Conservation (phyloP, 1,140 invertebrate species). For the Drosophila ohnishii region DNA sequence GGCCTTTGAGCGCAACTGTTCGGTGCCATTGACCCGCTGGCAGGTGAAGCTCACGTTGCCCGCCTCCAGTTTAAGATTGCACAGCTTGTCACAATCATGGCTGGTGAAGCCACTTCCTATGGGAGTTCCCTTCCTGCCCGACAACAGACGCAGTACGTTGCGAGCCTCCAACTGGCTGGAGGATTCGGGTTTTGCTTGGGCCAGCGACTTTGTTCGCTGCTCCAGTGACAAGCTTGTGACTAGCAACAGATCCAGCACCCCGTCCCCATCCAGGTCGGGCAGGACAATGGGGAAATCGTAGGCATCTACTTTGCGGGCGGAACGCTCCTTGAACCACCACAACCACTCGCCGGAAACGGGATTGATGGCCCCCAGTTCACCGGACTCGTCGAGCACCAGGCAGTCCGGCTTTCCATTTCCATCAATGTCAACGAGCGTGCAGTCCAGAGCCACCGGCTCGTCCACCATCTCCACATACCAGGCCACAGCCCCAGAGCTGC, state of each 20-base stretch:
- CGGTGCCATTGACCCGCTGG: conserved; percentile 82
- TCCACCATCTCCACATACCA: conserved; percentile 87
- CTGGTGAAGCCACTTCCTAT: conserved; percentile 85
- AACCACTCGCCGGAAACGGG: conserved; percentile 86
- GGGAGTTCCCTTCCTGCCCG: conserved; percentile 83
- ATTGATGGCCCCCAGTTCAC: conserved; percentile 87
- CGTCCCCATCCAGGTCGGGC: conserved; percentile 89
- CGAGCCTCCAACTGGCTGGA: conserved; percentile 76
- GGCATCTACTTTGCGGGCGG: conserved; percentile 83
- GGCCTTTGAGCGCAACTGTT: conserved; percentile 71
- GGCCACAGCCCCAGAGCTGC: conserved; percentile 86
- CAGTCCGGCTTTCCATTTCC: conserved; percentile 88
- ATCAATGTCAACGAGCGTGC: conserved; percentile 88
- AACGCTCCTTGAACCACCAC: conserved; percentile 86
- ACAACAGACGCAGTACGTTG: conserved; percentile 86
- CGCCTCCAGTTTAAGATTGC: conserved; percentile 78
- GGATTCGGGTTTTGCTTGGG: conserved; percentile 50
- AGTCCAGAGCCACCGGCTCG: conserved; percentile 88
- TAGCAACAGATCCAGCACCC: conserved; percentile 87
- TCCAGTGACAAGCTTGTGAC: conserved; percentile 82
- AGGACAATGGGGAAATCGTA: conserved; percentile 88
- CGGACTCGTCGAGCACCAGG: conserved; percentile 87
- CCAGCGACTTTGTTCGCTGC: conserved; percentile 62
- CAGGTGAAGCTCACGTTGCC: conserved; percentile 82
- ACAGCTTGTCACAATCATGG: conserved; percentile 84